These are phyloP conservation scores for Ormyrus rosae DNA, from an alignment of 2,888 invertebrate genomes.

Conservation along the genomic window DNA sequence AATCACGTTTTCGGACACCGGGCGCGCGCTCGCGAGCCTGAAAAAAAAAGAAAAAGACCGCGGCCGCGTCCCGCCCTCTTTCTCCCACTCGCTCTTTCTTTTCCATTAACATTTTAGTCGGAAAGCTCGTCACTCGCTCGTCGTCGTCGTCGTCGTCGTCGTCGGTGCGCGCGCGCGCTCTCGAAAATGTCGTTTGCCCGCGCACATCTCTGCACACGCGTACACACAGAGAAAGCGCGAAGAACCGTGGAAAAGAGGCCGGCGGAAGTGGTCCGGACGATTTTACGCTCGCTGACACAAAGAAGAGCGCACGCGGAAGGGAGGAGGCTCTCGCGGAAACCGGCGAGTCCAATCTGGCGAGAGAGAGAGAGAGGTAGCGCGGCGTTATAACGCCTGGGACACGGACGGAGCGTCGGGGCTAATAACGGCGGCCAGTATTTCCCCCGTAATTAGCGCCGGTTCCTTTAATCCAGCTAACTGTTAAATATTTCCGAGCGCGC, in stretches of 20 bases:
- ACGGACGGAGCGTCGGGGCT: constrained; percentile 37
- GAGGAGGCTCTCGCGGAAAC: not conserved
- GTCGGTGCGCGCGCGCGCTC: not conserved
- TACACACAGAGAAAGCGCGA: not conserved
- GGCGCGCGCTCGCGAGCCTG: not conserved
- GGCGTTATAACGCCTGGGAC: constrained; percentile 34
- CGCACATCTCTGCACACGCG: not conserved
- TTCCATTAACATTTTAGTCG: constrained; percentile 55
- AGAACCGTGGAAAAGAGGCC: not conserved
- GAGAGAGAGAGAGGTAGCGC: not conserved
- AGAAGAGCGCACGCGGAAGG: constrained; percentile 9
- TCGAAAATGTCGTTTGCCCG: constrained; percentile 53
- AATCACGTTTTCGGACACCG: constrained; percentile 49
- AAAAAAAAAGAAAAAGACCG: not conserved
- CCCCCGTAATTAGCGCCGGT: constrained; percentile 66
- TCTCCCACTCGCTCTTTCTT: constrained; percentile 54
- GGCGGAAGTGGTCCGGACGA: constrained; percentile 12
- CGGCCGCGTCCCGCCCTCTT: constrained; percentile 1
- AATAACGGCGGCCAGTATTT: constrained; percentile 64
- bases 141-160: not conserved
- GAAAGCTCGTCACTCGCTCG: constrained; percentile 7
- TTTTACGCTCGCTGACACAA: constrained; percentile 34
- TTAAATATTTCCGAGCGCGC: constrained; percentile 63
- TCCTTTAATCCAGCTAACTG: constrained; percentile 68
- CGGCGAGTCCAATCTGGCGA: constrained; percentile 36